Percentiles rank a stretch among this genome's conserved stretches.
Conservation (phyloP, 2,113 vertebrate species). For the Podarcis raffonei region DNA sequence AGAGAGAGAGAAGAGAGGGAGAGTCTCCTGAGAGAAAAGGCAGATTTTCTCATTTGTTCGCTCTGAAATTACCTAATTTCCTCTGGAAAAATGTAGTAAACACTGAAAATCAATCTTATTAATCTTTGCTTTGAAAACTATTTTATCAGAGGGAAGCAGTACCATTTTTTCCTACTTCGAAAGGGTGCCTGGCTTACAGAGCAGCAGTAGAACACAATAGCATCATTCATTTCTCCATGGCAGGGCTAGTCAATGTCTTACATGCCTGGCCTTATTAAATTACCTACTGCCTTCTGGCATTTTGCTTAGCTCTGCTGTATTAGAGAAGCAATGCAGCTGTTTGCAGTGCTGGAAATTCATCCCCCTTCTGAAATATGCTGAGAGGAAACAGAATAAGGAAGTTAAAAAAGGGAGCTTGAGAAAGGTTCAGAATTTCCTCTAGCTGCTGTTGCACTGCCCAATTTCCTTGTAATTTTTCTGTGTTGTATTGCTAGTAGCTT, state of each 20-base stretch:
- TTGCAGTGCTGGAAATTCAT: constrained; percentile 13
- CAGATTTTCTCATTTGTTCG: neutral
- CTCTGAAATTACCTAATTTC: constrained; percentile 22
- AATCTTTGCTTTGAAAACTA: neutral
- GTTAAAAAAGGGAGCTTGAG: neutral
- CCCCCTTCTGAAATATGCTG: constrained; percentile 12
- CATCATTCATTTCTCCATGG: constrained; percentile 41
- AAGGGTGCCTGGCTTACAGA: constrained; percentile 29
- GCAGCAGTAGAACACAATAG: constrained; percentile 39
- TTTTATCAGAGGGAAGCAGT: constrained; percentile 15
- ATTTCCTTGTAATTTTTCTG: neutral
- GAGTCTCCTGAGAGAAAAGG: neutral
- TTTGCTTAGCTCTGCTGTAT: constrained; percentile 51
- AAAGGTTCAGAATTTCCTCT: neutral
- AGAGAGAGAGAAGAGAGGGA: neutral
- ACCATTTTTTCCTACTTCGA: constrained; percentile 16
- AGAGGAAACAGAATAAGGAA: constrained; percentile 16
- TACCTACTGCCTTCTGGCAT: constrained; percentile 46
- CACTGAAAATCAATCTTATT: constrained; percentile 23
- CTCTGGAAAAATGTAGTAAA: constrained; percentile 29
- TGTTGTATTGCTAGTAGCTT: neutral
- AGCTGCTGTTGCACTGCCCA: neutral
- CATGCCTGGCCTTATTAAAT: constrained; percentile 57
- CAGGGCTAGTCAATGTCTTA: neutral
- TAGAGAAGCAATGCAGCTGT: constrained; percentile 54